Percentiles rank a stretch among this genome's conserved stretches.
Evolutionary conservation across 2,888 invertebrate genomes (phyloP).

Genomic region (Osmoderma eremita): DNA sequence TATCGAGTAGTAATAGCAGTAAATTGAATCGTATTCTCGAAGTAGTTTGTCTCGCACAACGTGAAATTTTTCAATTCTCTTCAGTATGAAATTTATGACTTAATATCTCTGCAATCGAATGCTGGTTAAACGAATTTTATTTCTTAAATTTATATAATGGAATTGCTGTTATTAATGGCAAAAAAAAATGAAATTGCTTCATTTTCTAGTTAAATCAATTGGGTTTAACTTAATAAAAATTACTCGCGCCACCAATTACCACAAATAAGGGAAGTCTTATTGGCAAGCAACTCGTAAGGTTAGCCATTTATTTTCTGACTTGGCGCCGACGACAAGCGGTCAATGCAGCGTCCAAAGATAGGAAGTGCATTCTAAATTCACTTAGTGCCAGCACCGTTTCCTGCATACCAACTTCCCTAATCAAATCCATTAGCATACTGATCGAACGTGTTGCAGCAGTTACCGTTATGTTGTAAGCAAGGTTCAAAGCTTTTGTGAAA

Average conservation of each 20-base stretch:
- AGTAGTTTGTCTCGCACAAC: too few relatives aligned
- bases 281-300: conserved; percentile 5
- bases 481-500: too few relatives aligned
- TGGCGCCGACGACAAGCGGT: conserved; percentile 1
- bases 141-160: too few relatives aligned
- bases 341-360: not conserved
- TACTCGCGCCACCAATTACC: too few relatives aligned
- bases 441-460: not conserved
- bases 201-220: too few relatives aligned
- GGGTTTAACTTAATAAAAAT: not conserved
- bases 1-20: not conserved
- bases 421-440: not conserved
- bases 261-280: not conserved
- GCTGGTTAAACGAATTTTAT: too few relatives aligned
- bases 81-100: conserved; percentile 8
- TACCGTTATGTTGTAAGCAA: not conserved
- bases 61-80: not conserved
- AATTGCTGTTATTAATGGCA: too few relatives aligned
- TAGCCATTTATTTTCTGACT: conserved; percentile 9
- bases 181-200: too few relatives aligned
- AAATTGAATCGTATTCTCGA: conserved; percentile 15
- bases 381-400: conserved; percentile 16
- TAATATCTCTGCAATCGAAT: not conserved
- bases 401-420: conserved; percentile 6
- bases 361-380: conserved; percentile 32